Percentiles rank a stretch among this genome's conserved stretches.
Conservation (phyloP, 2,113 vertebrate species). For the Chroicocephalus ridibundus region DNA sequence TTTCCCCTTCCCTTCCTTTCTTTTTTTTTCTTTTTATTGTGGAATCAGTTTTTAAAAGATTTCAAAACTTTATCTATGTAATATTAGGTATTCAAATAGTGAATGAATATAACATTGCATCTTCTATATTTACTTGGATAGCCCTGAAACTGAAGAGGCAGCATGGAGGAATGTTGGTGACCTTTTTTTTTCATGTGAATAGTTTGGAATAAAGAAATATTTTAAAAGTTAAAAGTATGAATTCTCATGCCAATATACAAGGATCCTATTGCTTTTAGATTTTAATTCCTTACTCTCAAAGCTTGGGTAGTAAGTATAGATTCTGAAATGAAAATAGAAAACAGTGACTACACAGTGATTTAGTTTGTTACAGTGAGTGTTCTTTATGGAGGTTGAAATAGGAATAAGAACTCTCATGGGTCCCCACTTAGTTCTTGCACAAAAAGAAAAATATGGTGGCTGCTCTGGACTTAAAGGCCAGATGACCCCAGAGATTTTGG, state of each 20-base stretch:
- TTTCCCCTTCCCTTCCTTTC: no score
- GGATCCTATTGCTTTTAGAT: not conserved
- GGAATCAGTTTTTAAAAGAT: not conserved
- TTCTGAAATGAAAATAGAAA: not conserved
- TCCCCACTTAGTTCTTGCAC: not conserved
- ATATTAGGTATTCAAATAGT: not conserved
- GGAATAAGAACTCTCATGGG: not conserved
- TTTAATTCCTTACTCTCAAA: not conserved
- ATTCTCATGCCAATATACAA: not conserved
- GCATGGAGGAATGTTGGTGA: not conserved
- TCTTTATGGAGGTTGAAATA: not conserved
- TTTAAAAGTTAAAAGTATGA: not conserved
- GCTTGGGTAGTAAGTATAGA: not conserved
- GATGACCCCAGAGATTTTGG: not conserved
- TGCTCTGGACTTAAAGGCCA: not conserved
- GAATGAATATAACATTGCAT: not conserved
- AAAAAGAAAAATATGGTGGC: not conserved
- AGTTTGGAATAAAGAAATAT: not conserved
- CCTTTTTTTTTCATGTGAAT: not conserved
- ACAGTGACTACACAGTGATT: not conserved
- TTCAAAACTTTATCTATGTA: not conserved
- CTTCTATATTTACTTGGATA: not conserved
- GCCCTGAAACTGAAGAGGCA: not conserved
- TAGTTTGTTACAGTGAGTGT: not conserved
- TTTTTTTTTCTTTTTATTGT: not conserved